These are phyloP conservation scores for Lasioglossum zephyrum DNA, from an alignment of 2,888 invertebrate species.

Conservation along the genomic window DNA sequence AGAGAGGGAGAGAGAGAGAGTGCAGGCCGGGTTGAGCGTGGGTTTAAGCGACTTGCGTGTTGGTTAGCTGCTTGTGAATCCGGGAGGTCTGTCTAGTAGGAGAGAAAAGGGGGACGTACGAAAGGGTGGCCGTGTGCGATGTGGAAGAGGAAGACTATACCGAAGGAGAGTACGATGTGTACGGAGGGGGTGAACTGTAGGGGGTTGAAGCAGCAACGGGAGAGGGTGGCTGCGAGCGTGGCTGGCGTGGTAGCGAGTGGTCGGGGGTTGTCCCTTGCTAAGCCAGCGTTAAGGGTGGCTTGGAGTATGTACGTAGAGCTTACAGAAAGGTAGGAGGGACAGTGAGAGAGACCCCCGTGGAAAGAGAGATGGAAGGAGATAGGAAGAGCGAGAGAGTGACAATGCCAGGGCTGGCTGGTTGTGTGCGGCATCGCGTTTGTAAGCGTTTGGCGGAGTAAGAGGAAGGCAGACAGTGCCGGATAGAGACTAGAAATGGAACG, in stretches of 20 bases:
- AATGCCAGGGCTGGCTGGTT: constrained; percentile 50
- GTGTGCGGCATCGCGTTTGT: constrained; percentile 55
- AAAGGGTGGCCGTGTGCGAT: constrained; percentile 59
- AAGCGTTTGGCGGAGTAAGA: constrained; percentile 51
- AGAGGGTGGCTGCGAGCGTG: constrained; percentile 45
- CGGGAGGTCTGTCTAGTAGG: constrained; percentile 65
- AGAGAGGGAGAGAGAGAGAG: constrained; percentile 16
- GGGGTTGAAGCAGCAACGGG: constrained; percentile 18
- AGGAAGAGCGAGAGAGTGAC: constrained; percentile 68
- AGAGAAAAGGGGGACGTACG: constrained; percentile 58
- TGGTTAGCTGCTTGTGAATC: constrained; percentile 78
- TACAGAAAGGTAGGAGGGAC: constrained; percentile 73
- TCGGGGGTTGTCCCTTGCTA: constrained; percentile 79
- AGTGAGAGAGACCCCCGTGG: constrained; percentile 49
- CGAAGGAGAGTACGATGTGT: constrained; percentile 6
- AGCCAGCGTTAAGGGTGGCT: constrained; percentile 82
- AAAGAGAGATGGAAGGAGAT: constrained; percentile 60
- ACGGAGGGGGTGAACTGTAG: neutral
- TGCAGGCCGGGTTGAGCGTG: constrained; percentile 70
- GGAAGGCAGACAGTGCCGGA: constrained; percentile 42
- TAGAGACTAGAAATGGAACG: constrained; percentile 57
- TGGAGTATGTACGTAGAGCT: constrained; percentile 76
- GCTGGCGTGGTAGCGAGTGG: constrained; percentile 63
- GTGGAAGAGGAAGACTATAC: constrained; percentile 51
- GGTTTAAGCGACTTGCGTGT: constrained; percentile 78